Evolutionary conservation across 2,888 invertebrate genomes (phyloP), one percentile per base, ranked within the genome.

Genomic region (Lepidocyrtoides sp.): DNA sequence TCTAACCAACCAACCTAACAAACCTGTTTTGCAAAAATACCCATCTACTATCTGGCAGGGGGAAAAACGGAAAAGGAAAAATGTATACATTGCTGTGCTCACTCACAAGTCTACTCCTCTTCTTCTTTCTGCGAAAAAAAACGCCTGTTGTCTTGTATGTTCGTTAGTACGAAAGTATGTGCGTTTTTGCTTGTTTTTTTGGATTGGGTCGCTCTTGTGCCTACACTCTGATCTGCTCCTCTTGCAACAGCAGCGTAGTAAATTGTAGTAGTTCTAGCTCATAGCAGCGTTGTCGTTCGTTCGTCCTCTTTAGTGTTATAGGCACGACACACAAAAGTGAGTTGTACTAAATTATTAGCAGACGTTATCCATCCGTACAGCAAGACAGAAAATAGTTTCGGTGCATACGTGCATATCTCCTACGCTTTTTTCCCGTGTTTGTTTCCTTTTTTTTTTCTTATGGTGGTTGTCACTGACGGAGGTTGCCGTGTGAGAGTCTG

Each of bases 401-500:
- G 41, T 69, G 20, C 69, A 41, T 69, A 69, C 69, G 41, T 69
- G 41, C 69, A 69, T 20, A 41, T 41, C 41, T 69, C 66, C 66
- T 66, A 66, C 66, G 66, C 32, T 41, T 69, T 69, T 69, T 41
- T 0, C 8, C 32, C n/a, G 32, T 66, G 66, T 66, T 69, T 41
- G 69, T 69, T 41, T 41, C 36, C 41, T n/a, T n/a, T n/a, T n/a
- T n/a, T n/a, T n/a, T 69, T 41, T 69, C 32, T 12, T 66, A 7
- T 17, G 17, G 20, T 36, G 69, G 20, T n/a, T n/a, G n/a, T n/a
- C n/a, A n/a, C n/a, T 2, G 36, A 2, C 0, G 69, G 69, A 8
- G 69, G 41, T 41, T 69, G 69, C 41, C 41, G 36, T 69, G 69
- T 69, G n/a, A n/a, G n/a, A n/a, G 69, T 10, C 69, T 69, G 69